Conservation (phyloP, 1,140 invertebrate species). For the Papilio polyxenes region DNA sequence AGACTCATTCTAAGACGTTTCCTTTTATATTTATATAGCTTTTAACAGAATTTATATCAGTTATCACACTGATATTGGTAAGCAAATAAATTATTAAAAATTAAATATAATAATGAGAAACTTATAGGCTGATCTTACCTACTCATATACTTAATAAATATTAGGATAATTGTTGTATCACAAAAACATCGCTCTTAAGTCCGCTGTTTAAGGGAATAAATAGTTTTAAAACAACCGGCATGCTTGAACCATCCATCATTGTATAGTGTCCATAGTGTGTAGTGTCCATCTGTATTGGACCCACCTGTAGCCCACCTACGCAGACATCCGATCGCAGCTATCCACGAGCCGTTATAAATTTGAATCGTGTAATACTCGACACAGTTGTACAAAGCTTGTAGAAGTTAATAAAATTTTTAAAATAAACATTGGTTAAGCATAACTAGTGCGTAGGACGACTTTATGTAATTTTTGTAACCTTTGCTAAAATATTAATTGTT, state of each 20-base stretch:
- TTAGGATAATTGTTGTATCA: not conserved
- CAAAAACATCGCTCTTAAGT: not conserved
- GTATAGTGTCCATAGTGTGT: no score
- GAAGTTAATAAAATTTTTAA: not conserved
- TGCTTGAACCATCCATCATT: not conserved
- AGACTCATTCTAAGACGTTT: slow-evolving; percentile 1
- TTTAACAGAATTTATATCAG: not conserved
- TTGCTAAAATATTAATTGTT: not conserved
- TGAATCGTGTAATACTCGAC: not conserved
- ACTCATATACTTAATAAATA: not conserved
- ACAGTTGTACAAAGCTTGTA: not conserved
- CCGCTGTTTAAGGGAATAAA: not conserved
- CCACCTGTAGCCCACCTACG: no score
- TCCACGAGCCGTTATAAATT: no score
- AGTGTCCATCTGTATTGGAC: no score
- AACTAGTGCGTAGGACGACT: not conserved
- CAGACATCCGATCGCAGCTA: no score
- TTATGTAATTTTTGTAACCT: not conserved
- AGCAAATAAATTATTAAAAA: not conserved
- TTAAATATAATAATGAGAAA: not conserved
- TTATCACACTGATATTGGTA: not conserved
- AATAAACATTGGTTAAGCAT: not conserved
- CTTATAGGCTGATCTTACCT: not conserved
- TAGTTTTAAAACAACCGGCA: not conserved
- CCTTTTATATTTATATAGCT: not conserved